Evolutionary conservation across 1,140 invertebrate species (phyloP).

Genomic region (Aphelinus atriplicis): DNA sequence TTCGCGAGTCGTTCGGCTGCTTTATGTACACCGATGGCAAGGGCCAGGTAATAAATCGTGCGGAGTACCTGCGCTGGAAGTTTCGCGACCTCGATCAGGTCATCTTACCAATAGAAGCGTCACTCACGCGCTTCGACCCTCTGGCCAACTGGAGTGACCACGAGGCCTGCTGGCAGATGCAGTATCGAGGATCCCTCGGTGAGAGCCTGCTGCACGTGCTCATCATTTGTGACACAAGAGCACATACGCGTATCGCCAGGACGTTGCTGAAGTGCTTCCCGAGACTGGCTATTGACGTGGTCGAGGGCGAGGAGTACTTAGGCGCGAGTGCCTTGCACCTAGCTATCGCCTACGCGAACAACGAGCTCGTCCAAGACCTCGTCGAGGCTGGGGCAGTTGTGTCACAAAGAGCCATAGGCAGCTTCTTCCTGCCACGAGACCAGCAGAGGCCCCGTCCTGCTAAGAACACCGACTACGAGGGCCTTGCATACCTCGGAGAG

Average conservation of each 20-base stretch:
- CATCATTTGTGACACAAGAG: constrained; percentile 92
- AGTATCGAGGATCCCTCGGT: constrained; percentile 92
- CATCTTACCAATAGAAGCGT: constrained; percentile 83
- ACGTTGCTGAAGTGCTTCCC: constrained; percentile 92
- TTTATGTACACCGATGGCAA: constrained; percentile 92
- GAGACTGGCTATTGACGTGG: constrained; percentile 90
- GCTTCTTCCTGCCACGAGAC: constrained; percentile 91
- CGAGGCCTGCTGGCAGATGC: constrained; percentile 96
- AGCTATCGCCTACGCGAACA: constrained; percentile 95
- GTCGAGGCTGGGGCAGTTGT: constrained; percentile 91
- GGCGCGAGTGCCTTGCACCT: constrained; percentile 95
- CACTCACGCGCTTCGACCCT: constrained; percentile 82
- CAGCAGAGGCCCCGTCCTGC: constrained; percentile 81
- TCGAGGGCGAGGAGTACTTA: constrained; percentile 97
- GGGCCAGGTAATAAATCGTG: constrained; percentile 85
- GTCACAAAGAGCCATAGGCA: constrained; percentile 90
- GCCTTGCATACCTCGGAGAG: constrained; percentile 93
- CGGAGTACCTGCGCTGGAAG: constrained; percentile 93
- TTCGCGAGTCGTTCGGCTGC: constrained; percentile 86
- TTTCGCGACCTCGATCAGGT: constrained; percentile 86
- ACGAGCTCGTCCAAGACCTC: constrained; percentile 93
- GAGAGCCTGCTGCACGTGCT: constrained; percentile 94
- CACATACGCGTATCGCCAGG: constrained; percentile 85
- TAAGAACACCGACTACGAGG: constrained; percentile 92
- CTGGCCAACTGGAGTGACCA: constrained; percentile 88